phyloP scores from a whole-genome alignment of 1,140 invertebrate genomes.

The Drosophila pseudoobscura region DNA sequence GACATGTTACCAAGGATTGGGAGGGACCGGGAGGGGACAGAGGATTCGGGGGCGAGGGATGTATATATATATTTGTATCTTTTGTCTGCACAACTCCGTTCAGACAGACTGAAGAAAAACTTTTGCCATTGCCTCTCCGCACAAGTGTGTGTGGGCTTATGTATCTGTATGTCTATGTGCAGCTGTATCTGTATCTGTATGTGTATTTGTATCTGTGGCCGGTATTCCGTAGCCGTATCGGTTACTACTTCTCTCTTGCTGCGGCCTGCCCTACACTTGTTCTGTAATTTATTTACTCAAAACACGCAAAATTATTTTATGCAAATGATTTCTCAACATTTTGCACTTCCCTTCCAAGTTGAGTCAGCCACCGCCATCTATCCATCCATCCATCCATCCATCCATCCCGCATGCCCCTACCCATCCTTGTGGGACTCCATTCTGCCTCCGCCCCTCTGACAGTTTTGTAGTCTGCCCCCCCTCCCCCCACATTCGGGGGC shows the following conservation, averaged over 20 bases:
- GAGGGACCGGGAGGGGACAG: not conserved
- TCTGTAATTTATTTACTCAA: conserved; percentile 75
- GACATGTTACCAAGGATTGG: conserved; percentile 60
- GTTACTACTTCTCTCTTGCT: conserved; percentile 34
- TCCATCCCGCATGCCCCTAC: conserved; percentile 9
- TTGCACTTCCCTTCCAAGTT: conserved; percentile 37
- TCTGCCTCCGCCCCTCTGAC: conserved; percentile 4
- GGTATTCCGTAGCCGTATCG: conserved; percentile 23
- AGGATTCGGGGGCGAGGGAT: no score
- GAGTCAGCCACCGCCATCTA: conserved; percentile 42
- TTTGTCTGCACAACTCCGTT: conserved; percentile 37
- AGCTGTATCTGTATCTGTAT: conserved; percentile 18
- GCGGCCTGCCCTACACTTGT: conserved; percentile 51
- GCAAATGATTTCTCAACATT: conserved; percentile 71
- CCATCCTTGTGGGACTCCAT: not conserved
- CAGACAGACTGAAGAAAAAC: conserved; percentile 19
- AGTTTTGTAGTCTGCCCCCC: conserved; percentile 27
- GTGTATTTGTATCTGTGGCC: conserved; percentile 18
- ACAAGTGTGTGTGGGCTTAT: conserved; percentile 3
- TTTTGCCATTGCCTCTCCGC: conserved; percentile 36
- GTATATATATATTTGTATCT: conserved; percentile 32
- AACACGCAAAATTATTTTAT: conserved; percentile 80
- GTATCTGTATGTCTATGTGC: conserved; percentile 2
- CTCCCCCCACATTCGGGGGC: conserved; percentile 36
- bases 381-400: not conserved